These are phyloP conservation scores for Xestia c-nigrum DNA, from an alignment of 2,888 invertebrate species.

Conservation along the genomic window DNA sequence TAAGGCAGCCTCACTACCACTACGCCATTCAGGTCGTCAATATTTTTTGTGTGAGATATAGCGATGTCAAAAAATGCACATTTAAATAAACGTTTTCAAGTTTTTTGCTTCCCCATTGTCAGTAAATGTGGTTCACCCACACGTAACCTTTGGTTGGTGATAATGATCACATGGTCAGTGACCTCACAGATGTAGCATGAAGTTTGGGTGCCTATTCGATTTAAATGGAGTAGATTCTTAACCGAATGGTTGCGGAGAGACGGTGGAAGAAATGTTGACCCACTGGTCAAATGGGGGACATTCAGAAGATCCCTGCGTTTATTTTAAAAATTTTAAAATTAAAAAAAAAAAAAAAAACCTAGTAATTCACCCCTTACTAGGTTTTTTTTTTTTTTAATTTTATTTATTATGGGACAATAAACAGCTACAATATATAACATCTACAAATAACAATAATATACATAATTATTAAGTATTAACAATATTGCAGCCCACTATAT, in stretches of 20 bases:
- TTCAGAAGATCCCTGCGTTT: too few species aligned
- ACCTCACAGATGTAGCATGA: neutral
- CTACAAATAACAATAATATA: too few species aligned
- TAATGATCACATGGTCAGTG: conserved; percentile 1
- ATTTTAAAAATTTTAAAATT: too few species aligned
- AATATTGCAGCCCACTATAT: too few species aligned
- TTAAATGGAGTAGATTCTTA: neutral
- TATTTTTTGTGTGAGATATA: neutral
- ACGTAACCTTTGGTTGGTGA: neutral
- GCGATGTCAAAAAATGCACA: conserved; percentile 15
- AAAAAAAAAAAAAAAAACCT: too few species aligned
- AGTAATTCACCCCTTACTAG: too few species aligned
- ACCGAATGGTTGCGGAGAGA: neutral
- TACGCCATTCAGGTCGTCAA: neutral
- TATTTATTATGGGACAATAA: too few species aligned
- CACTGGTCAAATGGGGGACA: neutral
- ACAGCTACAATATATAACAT: too few species aligned
- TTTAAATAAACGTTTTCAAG: neutral
- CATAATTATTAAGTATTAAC: too few species aligned
- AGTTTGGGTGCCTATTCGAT: neutral
- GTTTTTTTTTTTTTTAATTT: too few species aligned
- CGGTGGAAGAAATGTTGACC: neutral
- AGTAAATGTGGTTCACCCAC: conserved; percentile 31
- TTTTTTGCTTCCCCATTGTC: conserved; percentile 35
- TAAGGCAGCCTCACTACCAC: too few species aligned